phyloP scores from a whole-genome alignment of 2,888 invertebrate genomes.

The Folsomia candida region DNA sequence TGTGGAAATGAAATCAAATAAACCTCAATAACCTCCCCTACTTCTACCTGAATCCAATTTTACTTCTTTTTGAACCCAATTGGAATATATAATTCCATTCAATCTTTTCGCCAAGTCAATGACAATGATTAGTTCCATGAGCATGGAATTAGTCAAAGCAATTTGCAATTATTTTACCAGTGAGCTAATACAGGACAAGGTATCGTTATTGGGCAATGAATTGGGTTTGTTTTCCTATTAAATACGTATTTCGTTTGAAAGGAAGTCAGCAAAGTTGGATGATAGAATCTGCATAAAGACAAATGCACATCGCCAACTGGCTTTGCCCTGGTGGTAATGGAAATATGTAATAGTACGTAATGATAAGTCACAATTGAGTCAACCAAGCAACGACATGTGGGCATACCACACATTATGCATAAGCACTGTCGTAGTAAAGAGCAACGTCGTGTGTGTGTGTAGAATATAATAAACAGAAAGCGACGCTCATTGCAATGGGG shows the following conservation, averaged over 20 bases:
- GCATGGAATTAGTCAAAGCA: conserved; percentile 2
- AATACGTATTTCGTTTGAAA: too few relatives aligned
- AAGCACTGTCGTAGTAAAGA: too few relatives aligned
- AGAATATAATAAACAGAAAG: background rate
- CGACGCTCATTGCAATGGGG: conserved; percentile 12
- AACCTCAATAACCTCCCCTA: too few relatives aligned
- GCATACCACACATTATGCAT: too few relatives aligned
- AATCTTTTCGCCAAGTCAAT: background rate
- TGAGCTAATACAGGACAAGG: background rate
- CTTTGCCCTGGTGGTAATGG: too few relatives aligned
- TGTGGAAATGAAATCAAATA: background rate
- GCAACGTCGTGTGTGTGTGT: background rate
- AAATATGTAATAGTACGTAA: too few relatives aligned
- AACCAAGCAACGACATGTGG: too few relatives aligned
- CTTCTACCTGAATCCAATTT: background rate
- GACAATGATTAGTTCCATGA: conserved; percentile 10
- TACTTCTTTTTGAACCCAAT: background rate
- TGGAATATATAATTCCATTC: background rate
- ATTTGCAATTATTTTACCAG: too few relatives aligned
- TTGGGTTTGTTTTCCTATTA: conserved; percentile 6
- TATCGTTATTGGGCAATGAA: conserved; percentile 10
- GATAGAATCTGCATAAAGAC: too few relatives aligned
- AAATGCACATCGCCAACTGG: too few relatives aligned
- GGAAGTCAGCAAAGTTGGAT: too few relatives aligned
- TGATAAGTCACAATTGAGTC: too few relatives aligned